Evolutionary conservation across 2,797 vertebrate genomes (phyloP).

Genomic region (Anniella stebbinsi): DNA sequence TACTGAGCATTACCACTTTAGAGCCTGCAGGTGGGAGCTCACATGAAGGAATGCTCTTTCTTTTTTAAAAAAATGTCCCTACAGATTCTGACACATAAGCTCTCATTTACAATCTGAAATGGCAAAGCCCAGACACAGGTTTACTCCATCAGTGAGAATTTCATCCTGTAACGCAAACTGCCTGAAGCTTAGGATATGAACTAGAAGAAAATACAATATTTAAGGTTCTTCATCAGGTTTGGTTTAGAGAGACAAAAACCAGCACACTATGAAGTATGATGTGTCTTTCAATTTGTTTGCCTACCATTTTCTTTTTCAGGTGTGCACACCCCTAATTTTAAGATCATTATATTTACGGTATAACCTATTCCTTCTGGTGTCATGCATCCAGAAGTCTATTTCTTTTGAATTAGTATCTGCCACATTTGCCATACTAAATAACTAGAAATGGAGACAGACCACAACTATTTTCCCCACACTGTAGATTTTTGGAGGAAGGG

Average conservation of each 20-base stretch:
- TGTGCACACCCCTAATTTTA: too few relatives aligned
- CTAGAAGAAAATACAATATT: background rate
- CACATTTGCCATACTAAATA: background rate
- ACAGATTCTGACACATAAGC: background rate
- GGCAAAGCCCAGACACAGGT: background rate
- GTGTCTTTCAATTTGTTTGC: background rate
- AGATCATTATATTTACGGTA: background rate
- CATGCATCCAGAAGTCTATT: background rate
- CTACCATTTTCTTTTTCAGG: background rate
- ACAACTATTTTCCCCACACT: too few relatives aligned
- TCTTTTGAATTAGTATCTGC: background rate
- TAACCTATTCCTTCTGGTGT: too few relatives aligned
- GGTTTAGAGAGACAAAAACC: background rate
- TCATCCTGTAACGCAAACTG: background rate
- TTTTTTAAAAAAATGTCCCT: background rate
- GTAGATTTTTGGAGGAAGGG: too few relatives aligned
- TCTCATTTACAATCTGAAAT: background rate
- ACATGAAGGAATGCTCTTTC: background rate
- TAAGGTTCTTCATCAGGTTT: background rate
- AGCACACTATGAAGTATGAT: background rate
- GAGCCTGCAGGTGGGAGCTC: background rate
- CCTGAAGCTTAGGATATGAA: background rate
- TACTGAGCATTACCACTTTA: background rate
- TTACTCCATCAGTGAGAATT: background rate
- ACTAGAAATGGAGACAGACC: background rate